Evolutionary conservation across 2,797 vertebrate species (phyloP), one percentile per base, ranked within the genome.

Genomic region (Eospalax fontanierii): DNA sequence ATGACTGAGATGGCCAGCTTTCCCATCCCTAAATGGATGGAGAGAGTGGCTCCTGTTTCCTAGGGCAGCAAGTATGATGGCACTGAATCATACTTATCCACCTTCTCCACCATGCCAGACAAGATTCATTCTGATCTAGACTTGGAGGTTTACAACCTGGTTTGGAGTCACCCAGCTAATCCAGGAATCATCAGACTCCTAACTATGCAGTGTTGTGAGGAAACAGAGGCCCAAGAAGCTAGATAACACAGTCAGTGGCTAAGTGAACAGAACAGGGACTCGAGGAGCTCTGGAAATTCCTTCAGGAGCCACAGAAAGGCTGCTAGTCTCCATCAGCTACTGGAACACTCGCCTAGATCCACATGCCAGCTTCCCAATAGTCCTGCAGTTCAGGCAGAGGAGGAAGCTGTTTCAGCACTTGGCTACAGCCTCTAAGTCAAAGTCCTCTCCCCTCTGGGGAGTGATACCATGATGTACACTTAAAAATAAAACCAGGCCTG

Each of bases 401-500:
- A 89, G 54, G 90, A 95, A 89, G 80, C 83, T 71, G 54, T 54
- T 88, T 94, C 68, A 66, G 79, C 61, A 84, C n/a, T 93, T 92
- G 94, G 96, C 92, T 81, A 35, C 12, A 75, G 61, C 63, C 74
- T 91, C 87, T 40, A 68, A 76, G 92, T 89, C 46, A 74, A 95
- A 81, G 82, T 79, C 84, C 90, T 75, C n/a, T 63, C 38, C 1
- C 33, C 88, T 86, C 88, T 73, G 65, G 87, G 79, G 87, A 95
- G 59, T 18, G 38, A 94, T 38, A 71, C 63, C 66, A 91, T 30
- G n/a, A 82, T 75, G 19, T 2, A 59, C 46, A 81, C 97, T 97
- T 90, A 91, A 93, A 97, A 97, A 95, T 84, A 96, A 96, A 95
- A 68, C 59, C 54, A 82, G 81, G 94, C 43, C 61, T 68, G 26